Conservation (phyloP, 2,888 invertebrate genomes). For the Marronus borbonicus region DNA sequence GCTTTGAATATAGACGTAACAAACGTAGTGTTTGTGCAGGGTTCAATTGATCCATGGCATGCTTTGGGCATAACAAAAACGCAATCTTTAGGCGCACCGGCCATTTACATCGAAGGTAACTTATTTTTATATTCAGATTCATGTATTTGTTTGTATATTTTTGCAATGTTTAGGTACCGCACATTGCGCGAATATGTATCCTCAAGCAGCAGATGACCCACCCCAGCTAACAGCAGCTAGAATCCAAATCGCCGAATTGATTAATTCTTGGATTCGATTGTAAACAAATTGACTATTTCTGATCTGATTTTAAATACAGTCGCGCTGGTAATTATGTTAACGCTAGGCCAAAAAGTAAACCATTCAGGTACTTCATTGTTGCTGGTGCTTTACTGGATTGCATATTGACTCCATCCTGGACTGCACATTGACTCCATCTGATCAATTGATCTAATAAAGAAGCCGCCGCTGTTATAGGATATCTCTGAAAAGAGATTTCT, state of each 20-base stretch:
- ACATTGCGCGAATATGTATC: constrained; percentile 96
- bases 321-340: too few species aligned
- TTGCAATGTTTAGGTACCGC: constrained; percentile 81
- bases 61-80: constrained; percentile 81
- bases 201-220: constrained; percentile 78
- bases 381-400: constrained; percentile 37
- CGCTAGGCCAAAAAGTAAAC: too few species aligned
- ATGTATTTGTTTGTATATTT: not conserved
- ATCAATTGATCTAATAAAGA: too few species aligned
- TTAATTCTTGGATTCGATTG: constrained; percentile 73
- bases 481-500: too few species aligned
- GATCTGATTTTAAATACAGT: too few species aligned
- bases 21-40: constrained; percentile 89
- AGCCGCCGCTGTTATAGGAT: too few species aligned
- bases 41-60: constrained; percentile 93
- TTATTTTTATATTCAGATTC: not conserved
- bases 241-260: constrained; percentile 74
- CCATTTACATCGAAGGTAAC: constrained; percentile 83
- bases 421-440: too few species aligned
- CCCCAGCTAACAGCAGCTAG: constrained; percentile 81
- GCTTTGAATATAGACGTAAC: constrained; percentile 79
- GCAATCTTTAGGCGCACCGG: constrained; percentile 74
- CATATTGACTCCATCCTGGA: too few species aligned
- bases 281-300: constrained; percentile 58
- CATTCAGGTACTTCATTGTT: too few species aligned